phyloP scores from a whole-genome alignment of 1,140 invertebrate species.

The Drosophila equinoxialis region DNA sequence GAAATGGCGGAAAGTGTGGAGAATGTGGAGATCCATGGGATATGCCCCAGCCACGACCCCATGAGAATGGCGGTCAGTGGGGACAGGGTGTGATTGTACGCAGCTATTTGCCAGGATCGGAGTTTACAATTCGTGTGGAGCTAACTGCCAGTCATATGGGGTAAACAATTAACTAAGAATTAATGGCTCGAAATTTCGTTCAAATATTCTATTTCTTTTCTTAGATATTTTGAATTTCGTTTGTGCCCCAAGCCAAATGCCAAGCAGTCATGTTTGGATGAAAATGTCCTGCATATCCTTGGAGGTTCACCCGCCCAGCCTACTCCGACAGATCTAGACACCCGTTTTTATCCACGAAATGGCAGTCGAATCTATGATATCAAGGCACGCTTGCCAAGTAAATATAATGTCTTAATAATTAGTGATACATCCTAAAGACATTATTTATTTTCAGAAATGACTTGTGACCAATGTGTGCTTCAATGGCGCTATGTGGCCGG shows the following conservation, averaged over 20 bases:
- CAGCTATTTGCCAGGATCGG: constrained; percentile 87
- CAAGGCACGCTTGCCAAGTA: constrained; percentile 87
- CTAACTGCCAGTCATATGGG: constrained; percentile 92
- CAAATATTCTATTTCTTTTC: not conserved
- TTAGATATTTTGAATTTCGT: constrained; percentile 92
- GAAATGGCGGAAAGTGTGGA: constrained; percentile 91
- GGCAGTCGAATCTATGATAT: constrained; percentile 91
- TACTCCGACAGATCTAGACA: constrained; percentile 79
- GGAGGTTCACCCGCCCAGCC: constrained; percentile 82
- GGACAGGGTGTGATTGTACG: constrained; percentile 91
- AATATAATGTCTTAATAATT: not conserved
- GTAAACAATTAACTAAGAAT: constrained; percentile 24
- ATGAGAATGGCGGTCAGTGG: constrained; percentile 93
- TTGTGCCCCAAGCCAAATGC: constrained; percentile 88
- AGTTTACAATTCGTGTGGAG: constrained; percentile 89
- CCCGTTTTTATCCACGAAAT: constrained; percentile 89
- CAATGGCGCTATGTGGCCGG: constrained; percentile 81
- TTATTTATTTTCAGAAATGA: not conserved
- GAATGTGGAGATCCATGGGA: constrained; percentile 95
- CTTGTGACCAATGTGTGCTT: constrained; percentile 84
- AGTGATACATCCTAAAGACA: not conserved
- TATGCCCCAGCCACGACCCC: constrained; percentile 87
- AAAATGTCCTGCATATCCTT: constrained; percentile 86
- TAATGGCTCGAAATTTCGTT: not conserved
- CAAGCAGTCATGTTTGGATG: constrained; percentile 90